Percentiles rank a stretch among this genome's conserved stretches.
These are phyloP conservation scores for Nephrotoma guestfalica DNA, from an alignment of 2,888 invertebrate species.

Conservation along the genomic window DNA sequence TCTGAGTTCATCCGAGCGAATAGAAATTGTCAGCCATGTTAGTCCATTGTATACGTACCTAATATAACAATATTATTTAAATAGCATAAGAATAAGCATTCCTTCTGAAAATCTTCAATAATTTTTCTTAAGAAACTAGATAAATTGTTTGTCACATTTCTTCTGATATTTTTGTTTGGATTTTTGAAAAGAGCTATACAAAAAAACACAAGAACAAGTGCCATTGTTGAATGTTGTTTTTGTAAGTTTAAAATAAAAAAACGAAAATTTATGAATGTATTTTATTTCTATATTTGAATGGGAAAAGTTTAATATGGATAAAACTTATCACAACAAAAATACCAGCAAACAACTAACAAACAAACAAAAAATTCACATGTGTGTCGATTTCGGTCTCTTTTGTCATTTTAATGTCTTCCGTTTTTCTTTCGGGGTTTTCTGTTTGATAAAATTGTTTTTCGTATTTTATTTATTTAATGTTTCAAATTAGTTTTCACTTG, in stretches of 20 bases:
- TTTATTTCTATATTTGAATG: not conserved
- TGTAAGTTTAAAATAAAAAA: not conserved
- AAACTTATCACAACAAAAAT: not conserved
- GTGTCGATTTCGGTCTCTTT: not conserved
- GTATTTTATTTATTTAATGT: not conserved
- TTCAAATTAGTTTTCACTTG: not conserved
- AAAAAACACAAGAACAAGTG: not conserved
- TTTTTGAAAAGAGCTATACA: not conserved
- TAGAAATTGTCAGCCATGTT: not conserved
- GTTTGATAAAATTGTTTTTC: not conserved
- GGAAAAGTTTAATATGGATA: constrained; percentile 1
- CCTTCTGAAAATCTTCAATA: not conserved
- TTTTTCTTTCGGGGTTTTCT: not conserved
- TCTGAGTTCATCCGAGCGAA: not conserved
- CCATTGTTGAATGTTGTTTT: not conserved
- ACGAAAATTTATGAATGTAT: not conserved
- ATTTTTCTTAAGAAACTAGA: not conserved
- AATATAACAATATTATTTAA: not conserved
- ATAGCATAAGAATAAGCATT: not conserved
- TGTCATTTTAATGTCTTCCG: not conserved
- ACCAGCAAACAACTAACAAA: not conserved
- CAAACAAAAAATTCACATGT: not conserved
- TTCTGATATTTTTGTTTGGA: not conserved
- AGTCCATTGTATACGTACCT: not conserved
- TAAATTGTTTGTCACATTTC: not conserved